Conservation (phyloP, 2,113 vertebrate genomes). For the Meles meles region DNA sequence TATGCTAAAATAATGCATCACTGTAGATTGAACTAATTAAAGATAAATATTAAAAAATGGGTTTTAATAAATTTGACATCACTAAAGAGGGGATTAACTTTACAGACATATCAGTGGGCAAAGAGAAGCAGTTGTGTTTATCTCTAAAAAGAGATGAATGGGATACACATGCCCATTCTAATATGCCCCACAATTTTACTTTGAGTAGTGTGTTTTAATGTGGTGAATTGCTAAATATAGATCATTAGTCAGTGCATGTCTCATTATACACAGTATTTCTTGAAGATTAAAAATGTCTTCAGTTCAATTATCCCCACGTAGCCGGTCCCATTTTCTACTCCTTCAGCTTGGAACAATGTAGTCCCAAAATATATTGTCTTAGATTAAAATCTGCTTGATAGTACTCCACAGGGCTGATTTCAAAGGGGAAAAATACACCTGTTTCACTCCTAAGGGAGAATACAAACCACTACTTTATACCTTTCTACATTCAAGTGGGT, state of each 20-base stretch:
- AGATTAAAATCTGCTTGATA: slow-evolving; percentile 15
- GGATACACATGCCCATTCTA: not conserved
- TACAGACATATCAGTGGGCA: not conserved
- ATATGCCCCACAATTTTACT: slow-evolving; percentile 30
- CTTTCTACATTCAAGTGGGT: not conserved
- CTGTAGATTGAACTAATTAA: not conserved
- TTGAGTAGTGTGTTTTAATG: slow-evolving; percentile 24
- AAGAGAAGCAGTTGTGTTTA: not conserved
- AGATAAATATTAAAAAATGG: not conserved
- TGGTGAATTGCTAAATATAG: slow-evolving; percentile 52
- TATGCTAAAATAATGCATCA: not conserved
- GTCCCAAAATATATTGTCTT: not conserved
- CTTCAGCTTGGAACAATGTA: slow-evolving; percentile 29
- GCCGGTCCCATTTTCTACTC: slow-evolving; percentile 19
- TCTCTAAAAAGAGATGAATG: not conserved
- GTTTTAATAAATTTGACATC: not conserved
- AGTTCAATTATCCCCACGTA: not conserved
- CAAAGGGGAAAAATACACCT: not conserved
- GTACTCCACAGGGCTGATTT: not conserved
- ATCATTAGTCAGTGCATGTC: slow-evolving; percentile 24
- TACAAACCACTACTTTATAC: not conserved
- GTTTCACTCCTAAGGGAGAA: not conserved
- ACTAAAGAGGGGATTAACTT: not conserved
- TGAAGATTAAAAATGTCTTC: slow-evolving; percentile 47
- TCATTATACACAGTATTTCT: slow-evolving; percentile 57